Evolutionary conservation across 2,113 vertebrate species (phyloP).

Genomic region (Terrapene triunguis): DNA sequence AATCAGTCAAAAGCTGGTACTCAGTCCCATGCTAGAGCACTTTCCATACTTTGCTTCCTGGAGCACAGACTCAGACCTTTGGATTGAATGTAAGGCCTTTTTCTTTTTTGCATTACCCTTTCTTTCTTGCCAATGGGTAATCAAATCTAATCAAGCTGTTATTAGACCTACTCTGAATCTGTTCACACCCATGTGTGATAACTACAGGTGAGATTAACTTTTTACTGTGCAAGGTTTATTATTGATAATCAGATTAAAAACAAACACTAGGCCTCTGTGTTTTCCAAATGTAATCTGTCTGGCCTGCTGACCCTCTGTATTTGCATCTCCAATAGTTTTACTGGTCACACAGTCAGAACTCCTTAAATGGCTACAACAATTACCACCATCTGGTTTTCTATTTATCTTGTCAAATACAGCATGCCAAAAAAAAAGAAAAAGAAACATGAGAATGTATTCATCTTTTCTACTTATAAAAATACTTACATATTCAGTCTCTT

Average conservation of each 20-base stretch:
- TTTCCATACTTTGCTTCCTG: not conserved
- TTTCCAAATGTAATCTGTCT: not conserved
- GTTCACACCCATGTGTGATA: not conserved
- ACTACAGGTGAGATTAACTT: not conserved
- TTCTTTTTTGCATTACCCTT: not conserved
- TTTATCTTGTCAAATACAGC: not conserved
- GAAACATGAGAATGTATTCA: not conserved
- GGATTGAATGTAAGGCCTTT: not conserved
- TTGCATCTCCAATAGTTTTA: not conserved
- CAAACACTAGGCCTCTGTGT: rapidly evolving
- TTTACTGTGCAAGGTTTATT: rapidly evolving
- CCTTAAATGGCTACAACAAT: not conserved
- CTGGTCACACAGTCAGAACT: not conserved
- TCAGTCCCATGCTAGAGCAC: not conserved
- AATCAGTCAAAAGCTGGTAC: not conserved
- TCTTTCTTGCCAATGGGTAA: slow-evolving; percentile 36
- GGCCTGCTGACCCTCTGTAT: not conserved
- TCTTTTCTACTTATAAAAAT: not conserved
- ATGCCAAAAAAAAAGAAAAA: rapidly evolving
- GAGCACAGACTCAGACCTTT: not conserved
- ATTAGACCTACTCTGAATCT: not conserved
- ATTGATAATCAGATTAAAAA: not conserved
- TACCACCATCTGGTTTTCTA: not conserved
- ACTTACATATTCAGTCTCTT: slow-evolving; percentile 93
- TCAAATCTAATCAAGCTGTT: not conserved